Base-by-base conservation (phyloP, 2,888 invertebrate genomes). In the Crossocerus cetratus region DNA sequence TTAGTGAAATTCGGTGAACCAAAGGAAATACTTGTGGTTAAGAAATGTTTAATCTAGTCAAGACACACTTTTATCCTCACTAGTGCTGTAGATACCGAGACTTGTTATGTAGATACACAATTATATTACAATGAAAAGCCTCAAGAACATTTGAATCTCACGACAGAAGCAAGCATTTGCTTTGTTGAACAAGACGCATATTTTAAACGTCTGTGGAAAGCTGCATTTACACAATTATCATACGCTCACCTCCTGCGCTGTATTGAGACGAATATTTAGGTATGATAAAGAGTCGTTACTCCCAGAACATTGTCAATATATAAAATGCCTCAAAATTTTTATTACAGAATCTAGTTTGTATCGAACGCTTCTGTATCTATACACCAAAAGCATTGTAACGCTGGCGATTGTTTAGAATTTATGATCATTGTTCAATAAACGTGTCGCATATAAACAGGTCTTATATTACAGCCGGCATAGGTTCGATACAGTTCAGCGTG, bases 71-170 rank as follows among this genome's bases (percentile, higher is more conserved):
- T 72, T 83, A 84, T 73, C 81, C 77, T 80, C 74, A 78, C 71
- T 67, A 81, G 64, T 72, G 67, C 72, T 85, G 77, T 82, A 84
- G 82, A 80, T 83, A 82, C 73, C 76, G 69, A 77, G 74, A 77
- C 80, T 85, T 85, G 85, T 85, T 85, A 82, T 67, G 81, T 81
- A 83, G 76, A 76, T 84, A 79, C 74, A 79, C 72, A 69, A 54
- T 72, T 32, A 32, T 32, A 73, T 74, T 81, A 79, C 68, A 59
- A 57, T 11, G 54, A 59, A 49, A 60, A 66, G 11, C 32, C 32
- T 32, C 32, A 70, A 65, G 64, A 62, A 77, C 55, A 65, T 66
- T 44, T 61, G 60, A 59, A 61, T 45, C 72, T 58, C 74, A 76
- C 67, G 73, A 74, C 64, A 49, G 67, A 75, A 69, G 59, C 13